Base-by-base conservation (phyloP, 1,140 invertebrate genomes). In the Danaus plexippus region DNA sequence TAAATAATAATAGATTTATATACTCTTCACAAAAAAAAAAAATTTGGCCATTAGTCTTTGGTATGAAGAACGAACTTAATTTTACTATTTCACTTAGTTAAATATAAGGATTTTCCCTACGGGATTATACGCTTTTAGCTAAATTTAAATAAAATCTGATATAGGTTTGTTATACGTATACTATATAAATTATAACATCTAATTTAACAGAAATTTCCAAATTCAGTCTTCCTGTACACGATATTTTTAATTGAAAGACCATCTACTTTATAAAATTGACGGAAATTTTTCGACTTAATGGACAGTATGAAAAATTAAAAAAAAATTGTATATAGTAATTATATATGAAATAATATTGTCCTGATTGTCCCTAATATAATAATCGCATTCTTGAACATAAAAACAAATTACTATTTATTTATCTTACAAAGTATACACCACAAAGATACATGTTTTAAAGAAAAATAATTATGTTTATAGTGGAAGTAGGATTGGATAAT, bases 171-270 rank as follows among this genome's bases (percentile, higher is more conserved):
- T 13, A 41, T n/a, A 51, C 46, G 50, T 56, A 43, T 56, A 22
- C 15, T 22, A 43, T 11, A 13, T 43, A 42, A 59, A 54, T 42
- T 12, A 43, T 51, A 42, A 45, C 46, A 42, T 44, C 52, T 59
- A 50, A 40, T 46, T 42, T 45, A 48, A 43, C 56, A 40, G 47
- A 58, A 66, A 53, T 59, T 52, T 65, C 53, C 54, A 62, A 61
- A 54, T 65, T 69, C 58, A 66, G 63, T 63, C 67, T 64, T 64
- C 59, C 63, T 64, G 63, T 64, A 61, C 49, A 64, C 55, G 48
- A 60, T 64, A 64, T 51, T 55, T 61, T 61, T 49, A 54, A 55
- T 61, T 64, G 58, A 59, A 54, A 50, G 52, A 51, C 32, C 18
- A 50, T 32, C 43, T 43, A 12, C 9, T 18, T 59, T 57, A 43